Evolutionary conservation across 1,140 invertebrate genomes (phyloP), one percentile per base, ranked within the genome.

Genomic region (Hycleus cichorii): DNA sequence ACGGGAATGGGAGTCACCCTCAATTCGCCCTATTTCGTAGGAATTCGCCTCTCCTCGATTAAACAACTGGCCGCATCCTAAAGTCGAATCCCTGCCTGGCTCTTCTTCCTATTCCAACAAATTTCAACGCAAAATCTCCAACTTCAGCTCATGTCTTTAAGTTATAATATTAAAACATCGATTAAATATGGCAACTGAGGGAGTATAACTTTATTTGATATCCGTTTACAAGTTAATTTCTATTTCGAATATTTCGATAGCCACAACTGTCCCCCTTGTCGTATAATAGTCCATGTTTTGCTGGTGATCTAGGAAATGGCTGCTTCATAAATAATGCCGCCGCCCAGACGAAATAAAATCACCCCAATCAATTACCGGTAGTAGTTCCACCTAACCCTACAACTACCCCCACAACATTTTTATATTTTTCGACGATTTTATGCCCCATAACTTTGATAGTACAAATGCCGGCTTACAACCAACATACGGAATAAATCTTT

Each of bases 301-400:
- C 43, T 48, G 59, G 59, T 64, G 64, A 67, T 65, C 64, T 62
- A 58, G 64, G 64, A 68, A 68, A 68, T 68, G 66, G 62, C 52
- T 60, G 62, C 48, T 62, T 63, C 64, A 68, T 68, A 68, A 68
- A 68, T 68, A 66, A 66, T 64, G 64, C 57, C 62, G 59, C 55
- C 44, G 48, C 51, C 26, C 27, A 38, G 24, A 43, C 56, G 42
- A 51, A 58, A 58, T 58, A 58, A 46, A 58, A 56, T 56, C 54
- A 45, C 47, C 32, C 46, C 54, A 56, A 56, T 56, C 45, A 56
- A 56, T 56, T 48, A 56, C 46, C 9, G 26, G 4, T 42, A 26
- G 49, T 18, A 32, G 32, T 32, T 32, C 32, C 32, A 32, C 32
- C 32, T 32, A 32, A 5, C 4, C 32, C 27, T 32, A 8, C 8